These are phyloP conservation scores for Axea sp. DNA, from an alignment of 2,888 invertebrate species.

Conservation along the genomic window DNA sequence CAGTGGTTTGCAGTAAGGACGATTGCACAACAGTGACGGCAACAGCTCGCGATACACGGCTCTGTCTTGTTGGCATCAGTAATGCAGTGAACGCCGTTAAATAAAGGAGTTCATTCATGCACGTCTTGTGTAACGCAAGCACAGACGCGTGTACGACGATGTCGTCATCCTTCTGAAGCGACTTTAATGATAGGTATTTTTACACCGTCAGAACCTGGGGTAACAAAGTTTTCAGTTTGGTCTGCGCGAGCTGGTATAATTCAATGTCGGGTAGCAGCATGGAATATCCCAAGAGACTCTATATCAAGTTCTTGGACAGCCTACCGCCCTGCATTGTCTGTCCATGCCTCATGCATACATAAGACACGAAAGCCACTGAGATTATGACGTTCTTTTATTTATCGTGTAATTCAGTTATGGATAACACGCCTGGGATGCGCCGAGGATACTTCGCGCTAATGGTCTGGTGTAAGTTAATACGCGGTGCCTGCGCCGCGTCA, in stretches of 20 bases:
- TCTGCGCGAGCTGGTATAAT: constrained; percentile 69
- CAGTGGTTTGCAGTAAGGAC: not conserved
- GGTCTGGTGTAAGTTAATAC: constrained; percentile 55
- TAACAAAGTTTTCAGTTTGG: constrained; percentile 73
- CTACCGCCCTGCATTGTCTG: constrained; percentile 51
- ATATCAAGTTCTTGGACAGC: constrained; percentile 73
- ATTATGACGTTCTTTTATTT: constrained; percentile 75
- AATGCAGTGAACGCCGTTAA: constrained; percentile 34
- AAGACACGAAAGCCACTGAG: constrained; percentile 67
- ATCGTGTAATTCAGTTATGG: constrained; percentile 71
- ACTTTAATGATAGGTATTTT: constrained; percentile 70
- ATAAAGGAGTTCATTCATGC: constrained; percentile 29
- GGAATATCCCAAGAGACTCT: constrained; percentile 72
- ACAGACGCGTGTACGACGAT: constrained; percentile 22
- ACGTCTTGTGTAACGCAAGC: constrained; percentile 5
- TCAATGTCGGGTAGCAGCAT: constrained; percentile 72
- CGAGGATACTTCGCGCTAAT: constrained; percentile 55
- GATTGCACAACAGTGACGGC: constrained; percentile 1
- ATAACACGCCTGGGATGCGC: constrained; percentile 70
- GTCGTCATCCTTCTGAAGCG: constrained; percentile 30
- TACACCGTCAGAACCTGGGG: constrained; percentile 71
- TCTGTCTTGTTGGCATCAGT: constrained; percentile 38
- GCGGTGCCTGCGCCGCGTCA: constrained; percentile 45
- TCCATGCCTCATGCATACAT: constrained; percentile 67
- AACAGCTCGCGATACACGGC: not conserved